Percentiles rank a stretch among this genome's conserved stretches.
These are phyloP conservation scores for Pogonus chalceus DNA, from an alignment of 1,140 invertebrate species.

Conservation along the genomic window DNA sequence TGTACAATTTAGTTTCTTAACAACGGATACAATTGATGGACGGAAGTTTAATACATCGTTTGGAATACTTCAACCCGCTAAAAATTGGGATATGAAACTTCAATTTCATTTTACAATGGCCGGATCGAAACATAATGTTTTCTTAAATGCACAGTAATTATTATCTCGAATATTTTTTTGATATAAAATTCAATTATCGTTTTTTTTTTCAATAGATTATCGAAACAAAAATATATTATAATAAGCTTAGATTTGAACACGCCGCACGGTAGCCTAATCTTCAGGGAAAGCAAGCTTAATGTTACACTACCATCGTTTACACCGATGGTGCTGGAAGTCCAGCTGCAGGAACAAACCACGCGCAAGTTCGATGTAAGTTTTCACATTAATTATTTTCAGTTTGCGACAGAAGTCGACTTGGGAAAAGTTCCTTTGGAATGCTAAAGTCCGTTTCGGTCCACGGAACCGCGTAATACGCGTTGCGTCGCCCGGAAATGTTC, in stretches of 20 bases:
- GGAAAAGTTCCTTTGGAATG: too few relatives aligned
- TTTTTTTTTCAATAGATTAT: slow-evolving; percentile 28
- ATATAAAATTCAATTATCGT: not conserved
- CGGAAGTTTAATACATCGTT: slow-evolving; percentile 32
- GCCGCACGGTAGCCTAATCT: slow-evolving; percentile 38
- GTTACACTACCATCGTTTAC: slow-evolving; percentile 50
- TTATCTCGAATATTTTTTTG: not conserved
- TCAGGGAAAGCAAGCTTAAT: slow-evolving; percentile 47
- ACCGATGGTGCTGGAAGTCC: slow-evolving; percentile 43
- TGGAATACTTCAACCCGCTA: slow-evolving; percentile 31
- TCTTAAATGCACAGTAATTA: slow-evolving; percentile 19
- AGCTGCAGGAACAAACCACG: slow-evolving; percentile 44
- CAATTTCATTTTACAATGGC: slow-evolving; percentile 34
- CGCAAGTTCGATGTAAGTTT: slow-evolving; percentile 47
- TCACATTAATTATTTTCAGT: slow-evolving; percentile 15
- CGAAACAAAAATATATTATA: slow-evolving; percentile 47
- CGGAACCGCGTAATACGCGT: too few relatives aligned
- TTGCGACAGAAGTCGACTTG: too few relatives aligned
- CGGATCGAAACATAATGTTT: slow-evolving; percentile 34
- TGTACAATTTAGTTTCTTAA: slow-evolving; percentile 41
- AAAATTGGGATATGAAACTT: slow-evolving; percentile 36
- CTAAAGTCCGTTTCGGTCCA: too few relatives aligned
- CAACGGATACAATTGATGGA: slow-evolving; percentile 34
- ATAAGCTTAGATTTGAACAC: slow-evolving; percentile 39
- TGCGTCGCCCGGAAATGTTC: too few relatives aligned